Percentiles rank a stretch among this genome's conserved stretches.
phyloP scores from a whole-genome alignment of 2,797 vertebrate species.

The Tokudaia tokunoshimensis region DNA sequence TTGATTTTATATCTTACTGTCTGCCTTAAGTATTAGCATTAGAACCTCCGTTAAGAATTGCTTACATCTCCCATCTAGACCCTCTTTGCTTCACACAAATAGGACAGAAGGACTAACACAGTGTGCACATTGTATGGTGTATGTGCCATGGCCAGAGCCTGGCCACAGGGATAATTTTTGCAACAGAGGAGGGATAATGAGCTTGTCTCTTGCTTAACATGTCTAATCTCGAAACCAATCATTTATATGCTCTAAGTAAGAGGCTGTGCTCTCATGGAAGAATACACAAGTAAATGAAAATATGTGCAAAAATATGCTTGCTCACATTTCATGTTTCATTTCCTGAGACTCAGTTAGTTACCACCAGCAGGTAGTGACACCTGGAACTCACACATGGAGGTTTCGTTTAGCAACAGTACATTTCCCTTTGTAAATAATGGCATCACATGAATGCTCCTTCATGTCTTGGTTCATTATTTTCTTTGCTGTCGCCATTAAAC shows the following conservation, averaged over 20 bases:
- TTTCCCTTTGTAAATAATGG: constrained; percentile 55
- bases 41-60: constrained; percentile 66
- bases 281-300: constrained; percentile 38
- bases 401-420: constrained; percentile 65
- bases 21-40: constrained; percentile 74
- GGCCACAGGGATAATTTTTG: constrained; percentile 22
- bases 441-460: not conserved
- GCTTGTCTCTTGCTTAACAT: constrained; percentile 11
- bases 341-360: constrained; percentile 43
- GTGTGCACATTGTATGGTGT: not conserved
- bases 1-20: constrained; percentile 71
- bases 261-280: constrained; percentile 31
- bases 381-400: constrained; percentile 32
- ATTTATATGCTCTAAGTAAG: constrained; percentile 53
- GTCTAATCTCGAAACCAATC: constrained; percentile 65
- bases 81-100: constrained; percentile 9
- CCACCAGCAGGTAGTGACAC: constrained; percentile 15
- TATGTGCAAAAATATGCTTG: constrained; percentile 33
- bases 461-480: constrained; percentile 11
- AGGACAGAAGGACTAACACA: not conserved
- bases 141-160: not conserved
- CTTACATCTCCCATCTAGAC: constrained; percentile 18
- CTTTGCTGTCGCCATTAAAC: not conserved
- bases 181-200: constrained; percentile 37
- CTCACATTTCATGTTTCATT: constrained; percentile 32